phyloP scores from a whole-genome alignment of 2,113 vertebrate species.

The Urocitellus parryii region DNA sequence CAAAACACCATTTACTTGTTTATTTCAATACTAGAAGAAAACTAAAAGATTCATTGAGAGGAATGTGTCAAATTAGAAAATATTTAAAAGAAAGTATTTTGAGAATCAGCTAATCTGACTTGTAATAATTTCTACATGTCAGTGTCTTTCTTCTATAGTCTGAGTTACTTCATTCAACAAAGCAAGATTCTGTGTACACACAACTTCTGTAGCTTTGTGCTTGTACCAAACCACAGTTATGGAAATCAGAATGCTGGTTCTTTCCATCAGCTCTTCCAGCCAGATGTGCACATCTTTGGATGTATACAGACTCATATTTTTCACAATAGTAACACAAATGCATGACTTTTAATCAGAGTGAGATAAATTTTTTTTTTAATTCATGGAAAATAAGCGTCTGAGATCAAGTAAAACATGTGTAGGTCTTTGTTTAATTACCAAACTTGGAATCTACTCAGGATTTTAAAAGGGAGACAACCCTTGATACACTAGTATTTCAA shows the following conservation, averaged over 20 bases:
- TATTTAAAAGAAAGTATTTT: constrained; percentile 30
- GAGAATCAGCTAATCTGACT: background rate
- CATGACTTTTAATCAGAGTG: background rate
- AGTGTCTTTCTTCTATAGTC: background rate
- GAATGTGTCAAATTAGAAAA: background rate
- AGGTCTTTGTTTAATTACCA: background rate
- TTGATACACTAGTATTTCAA: background rate
- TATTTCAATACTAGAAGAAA: constrained; percentile 33
- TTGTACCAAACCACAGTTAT: background rate
- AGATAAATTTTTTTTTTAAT: constrained; percentile 24
- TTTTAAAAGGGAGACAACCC: background rate
- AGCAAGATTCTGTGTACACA: background rate
- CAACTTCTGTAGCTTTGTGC: background rate
- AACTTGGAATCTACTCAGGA: background rate
- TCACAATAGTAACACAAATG: background rate
- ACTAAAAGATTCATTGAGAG: constrained; percentile 32
- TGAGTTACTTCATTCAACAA: background rate
- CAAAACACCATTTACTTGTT: background rate
- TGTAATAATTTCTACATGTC: background rate
- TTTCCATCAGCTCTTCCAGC: background rate
- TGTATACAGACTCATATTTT: background rate
- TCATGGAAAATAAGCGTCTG: constrained; percentile 8
- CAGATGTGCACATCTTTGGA: no score
- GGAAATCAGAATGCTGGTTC: background rate
- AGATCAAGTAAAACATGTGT: background rate